phyloP scores from a whole-genome alignment of 2,797 vertebrate species.

The Falco berigora region DNA sequence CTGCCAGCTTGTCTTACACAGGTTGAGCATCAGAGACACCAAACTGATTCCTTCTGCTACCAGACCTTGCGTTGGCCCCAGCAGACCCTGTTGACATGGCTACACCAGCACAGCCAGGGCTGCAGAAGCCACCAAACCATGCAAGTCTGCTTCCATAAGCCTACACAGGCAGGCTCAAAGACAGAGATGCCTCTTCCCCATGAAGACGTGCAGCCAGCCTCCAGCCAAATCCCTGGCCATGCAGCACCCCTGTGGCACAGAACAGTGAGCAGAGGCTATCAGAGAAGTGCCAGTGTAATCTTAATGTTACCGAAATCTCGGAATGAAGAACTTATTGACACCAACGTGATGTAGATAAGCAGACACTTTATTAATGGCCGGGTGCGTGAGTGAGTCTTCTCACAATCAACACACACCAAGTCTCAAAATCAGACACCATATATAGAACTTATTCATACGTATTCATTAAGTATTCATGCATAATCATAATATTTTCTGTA shows the following conservation, averaged over 20 bases:
- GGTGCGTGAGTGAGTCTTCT: too few species aligned
- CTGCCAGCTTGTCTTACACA: not conserved
- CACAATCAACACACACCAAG: too few species aligned
- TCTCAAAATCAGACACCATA: too few species aligned
- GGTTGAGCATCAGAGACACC: not conserved
- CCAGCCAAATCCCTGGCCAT: not conserved
- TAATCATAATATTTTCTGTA: too few species aligned
- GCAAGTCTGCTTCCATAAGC: rapidly evolving
- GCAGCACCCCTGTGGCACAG: rapidly evolving
- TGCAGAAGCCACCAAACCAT: not conserved
- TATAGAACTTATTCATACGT: too few species aligned
- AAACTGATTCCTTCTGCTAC: not conserved
- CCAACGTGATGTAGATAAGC: too few species aligned
- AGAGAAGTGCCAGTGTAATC: not conserved
- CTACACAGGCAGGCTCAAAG: not conserved
- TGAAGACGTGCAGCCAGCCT: not conserved
- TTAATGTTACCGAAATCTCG: too few species aligned
- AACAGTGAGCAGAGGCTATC: not conserved
- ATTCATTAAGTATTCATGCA: too few species aligned
- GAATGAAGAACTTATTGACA: too few species aligned
- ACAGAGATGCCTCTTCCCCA: not conserved
- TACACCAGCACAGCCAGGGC: not conserved
- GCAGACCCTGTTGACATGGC: not conserved
- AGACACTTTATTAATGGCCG: too few species aligned
- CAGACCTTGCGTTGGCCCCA: not conserved